phyloP scores from a whole-genome alignment of 2,888 invertebrate genomes.

The Tanaodytes sp. region DNA sequence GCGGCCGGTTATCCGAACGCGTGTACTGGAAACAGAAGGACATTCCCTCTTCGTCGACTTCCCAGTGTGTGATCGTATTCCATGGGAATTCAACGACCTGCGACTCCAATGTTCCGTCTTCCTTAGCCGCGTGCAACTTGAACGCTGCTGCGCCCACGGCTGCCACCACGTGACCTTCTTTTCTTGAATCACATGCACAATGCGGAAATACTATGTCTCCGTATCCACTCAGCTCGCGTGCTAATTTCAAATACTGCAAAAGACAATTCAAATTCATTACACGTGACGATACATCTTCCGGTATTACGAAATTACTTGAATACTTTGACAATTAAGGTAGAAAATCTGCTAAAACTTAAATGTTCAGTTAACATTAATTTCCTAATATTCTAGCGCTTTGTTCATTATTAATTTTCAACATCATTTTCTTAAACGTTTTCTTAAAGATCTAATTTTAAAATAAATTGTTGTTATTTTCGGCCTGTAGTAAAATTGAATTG shows the following conservation, averaged over 20 bases:
- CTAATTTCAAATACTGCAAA: constrained; percentile 84
- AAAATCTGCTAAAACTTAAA: too few species aligned
- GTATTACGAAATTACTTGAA: too few species aligned
- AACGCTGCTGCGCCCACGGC: constrained; percentile 79
- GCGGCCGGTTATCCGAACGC: constrained; percentile 83
- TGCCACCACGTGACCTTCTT: constrained; percentile 88
- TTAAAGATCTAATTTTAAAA: too few species aligned
- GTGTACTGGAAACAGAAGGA: constrained; percentile 91
- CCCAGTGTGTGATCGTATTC: constrained; percentile 88
- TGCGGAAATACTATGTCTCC: constrained; percentile 96
- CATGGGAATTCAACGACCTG: constrained; percentile 89
- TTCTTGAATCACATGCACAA: constrained; percentile 91
- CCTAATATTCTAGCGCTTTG: too few species aligned
- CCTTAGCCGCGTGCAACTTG: constrained; percentile 88
- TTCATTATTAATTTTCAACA: too few species aligned
- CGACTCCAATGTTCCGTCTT: constrained; percentile 84
- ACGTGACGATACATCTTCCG: too few species aligned
- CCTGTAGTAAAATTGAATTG: too few species aligned
- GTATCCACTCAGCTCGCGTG: constrained; percentile 91
- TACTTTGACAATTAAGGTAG: too few species aligned
- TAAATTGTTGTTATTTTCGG: too few species aligned
- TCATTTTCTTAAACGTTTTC: too few species aligned
- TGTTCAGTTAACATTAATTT: too few species aligned
- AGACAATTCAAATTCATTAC: constrained; percentile 23
- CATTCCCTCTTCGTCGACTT: constrained; percentile 93